phyloP scores from a whole-genome alignment of 2,888 invertebrate genomes.

The Mayetiola destructor region DNA sequence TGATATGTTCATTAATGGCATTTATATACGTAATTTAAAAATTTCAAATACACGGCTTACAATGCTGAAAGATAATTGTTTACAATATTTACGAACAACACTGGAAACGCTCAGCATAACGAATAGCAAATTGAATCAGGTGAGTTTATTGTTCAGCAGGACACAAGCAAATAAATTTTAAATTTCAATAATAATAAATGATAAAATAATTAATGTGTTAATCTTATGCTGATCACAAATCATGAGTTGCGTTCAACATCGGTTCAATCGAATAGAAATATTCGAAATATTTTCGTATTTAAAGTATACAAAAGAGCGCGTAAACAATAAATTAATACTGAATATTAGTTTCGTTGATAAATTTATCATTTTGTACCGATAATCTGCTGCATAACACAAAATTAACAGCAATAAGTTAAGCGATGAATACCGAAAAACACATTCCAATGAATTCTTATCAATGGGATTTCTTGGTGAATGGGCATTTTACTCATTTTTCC shows the following conservation, averaged over 20 bases:
- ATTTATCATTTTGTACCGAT: neutral
- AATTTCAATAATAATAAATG: too few relatives aligned
- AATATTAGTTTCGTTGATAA: too few relatives aligned
- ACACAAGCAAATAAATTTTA: too few relatives aligned
- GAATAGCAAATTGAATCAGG: constrained; percentile 47
- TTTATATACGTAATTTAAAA: constrained; percentile 57
- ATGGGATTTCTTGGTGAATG: constrained; percentile 1
- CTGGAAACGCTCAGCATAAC: constrained; percentile 65
- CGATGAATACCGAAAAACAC: neutral
- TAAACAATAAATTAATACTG: too few relatives aligned
- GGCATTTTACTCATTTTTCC: neutral
- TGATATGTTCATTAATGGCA: constrained; percentile 55
- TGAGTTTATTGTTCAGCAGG: constrained; percentile 23
- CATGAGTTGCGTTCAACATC: too few relatives aligned
- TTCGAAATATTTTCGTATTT: too few relatives aligned
- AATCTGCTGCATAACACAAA: neutral
- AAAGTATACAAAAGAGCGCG: too few relatives aligned
- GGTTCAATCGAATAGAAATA: too few relatives aligned
- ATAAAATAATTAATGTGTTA: too few relatives aligned
- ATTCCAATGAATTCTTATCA: neutral
- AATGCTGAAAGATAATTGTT: constrained; percentile 58
- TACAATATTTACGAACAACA: constrained; percentile 54
- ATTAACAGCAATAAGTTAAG: too few relatives aligned
- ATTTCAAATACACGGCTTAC: constrained; percentile 61
- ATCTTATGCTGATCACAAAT: too few relatives aligned